phyloP scores from a whole-genome alignment of 2,888 invertebrate species.

The Ichneumoninae sp. region DNA sequence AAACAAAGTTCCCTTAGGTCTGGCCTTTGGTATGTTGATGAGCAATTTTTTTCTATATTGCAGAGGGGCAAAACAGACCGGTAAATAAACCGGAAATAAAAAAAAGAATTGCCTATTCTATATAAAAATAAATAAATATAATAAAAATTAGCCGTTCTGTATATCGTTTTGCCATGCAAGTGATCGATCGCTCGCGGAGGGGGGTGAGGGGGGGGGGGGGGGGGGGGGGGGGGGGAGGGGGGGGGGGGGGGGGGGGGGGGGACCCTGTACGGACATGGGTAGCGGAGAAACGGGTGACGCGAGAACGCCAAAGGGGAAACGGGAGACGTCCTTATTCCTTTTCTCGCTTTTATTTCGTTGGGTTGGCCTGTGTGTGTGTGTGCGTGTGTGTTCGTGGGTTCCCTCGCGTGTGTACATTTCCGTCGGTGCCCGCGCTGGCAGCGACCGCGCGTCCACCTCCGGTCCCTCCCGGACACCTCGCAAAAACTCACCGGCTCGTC shows the following conservation, averaged over 20 bases:
- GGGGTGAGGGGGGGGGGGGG: neutral
- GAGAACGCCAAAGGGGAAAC: constrained; percentile 26
- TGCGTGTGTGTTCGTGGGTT: constrained; percentile 57
- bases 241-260: neutral
- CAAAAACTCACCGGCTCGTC: constrained; percentile 76
- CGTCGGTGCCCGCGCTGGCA: constrained; percentile 43
- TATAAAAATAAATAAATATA: too few species aligned
- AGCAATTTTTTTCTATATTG: too few species aligned
- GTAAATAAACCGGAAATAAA: too few species aligned
- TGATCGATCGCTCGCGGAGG: constrained; percentile 15
- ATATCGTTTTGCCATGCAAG: constrained; percentile 5
- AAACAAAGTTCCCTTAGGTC: neutral
- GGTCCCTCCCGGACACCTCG: constrained; percentile 57
- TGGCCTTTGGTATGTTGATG: neutral
- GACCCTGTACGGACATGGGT: constrained; percentile 62
- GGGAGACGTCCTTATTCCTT: constrained; percentile 38
- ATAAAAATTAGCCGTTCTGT: neutral
- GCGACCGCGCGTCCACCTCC: constrained; percentile 60
- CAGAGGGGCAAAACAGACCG: too few species aligned
- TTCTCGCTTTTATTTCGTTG: constrained; percentile 41
- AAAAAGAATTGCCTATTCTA: too few species aligned
- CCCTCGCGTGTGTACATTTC: constrained; percentile 46
- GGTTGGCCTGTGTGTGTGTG: constrained; percentile 12
- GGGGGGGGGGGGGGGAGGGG: neutral
- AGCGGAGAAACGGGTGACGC: constrained; percentile 49